Percentiles rank a stretch among this genome's conserved stretches.
phyloP scores from a whole-genome alignment of 1,140 invertebrate genomes.

The Aphaenogaster rudis region DNA sequence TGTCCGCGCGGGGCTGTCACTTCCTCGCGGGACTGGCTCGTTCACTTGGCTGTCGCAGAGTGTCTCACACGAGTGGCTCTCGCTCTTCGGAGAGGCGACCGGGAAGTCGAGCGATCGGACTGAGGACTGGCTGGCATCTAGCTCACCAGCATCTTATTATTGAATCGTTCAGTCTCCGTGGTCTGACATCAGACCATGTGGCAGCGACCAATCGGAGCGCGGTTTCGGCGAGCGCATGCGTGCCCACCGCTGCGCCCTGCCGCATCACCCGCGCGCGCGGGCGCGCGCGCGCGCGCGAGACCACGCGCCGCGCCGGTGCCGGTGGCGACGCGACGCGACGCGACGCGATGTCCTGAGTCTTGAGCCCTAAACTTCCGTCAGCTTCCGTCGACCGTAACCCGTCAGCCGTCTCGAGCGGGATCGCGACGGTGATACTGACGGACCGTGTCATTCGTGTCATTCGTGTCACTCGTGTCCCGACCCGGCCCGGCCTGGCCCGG shows the following conservation, averaged over 20 bases:
- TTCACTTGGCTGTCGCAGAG: background rate
- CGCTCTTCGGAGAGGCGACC: background rate
- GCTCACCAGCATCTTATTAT: constrained; percentile 84
- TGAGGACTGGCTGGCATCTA: constrained; percentile 83
- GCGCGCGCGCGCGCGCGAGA: background rate
- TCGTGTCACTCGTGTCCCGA: no score
- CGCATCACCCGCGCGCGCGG: background rate
- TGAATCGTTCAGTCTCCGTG: constrained; percentile 85
- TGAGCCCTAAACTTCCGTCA: no score
- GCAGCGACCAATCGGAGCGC: constrained; percentile 80
- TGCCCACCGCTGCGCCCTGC: constrained; percentile 39
- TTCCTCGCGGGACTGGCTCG: constrained; percentile 4
- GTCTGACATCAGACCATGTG: constrained; percentile 87
- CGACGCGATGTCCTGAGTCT: background rate
- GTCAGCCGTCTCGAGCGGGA: background rate
- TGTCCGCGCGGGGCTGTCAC: background rate
- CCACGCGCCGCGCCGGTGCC: no score
- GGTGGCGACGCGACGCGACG: background rate
- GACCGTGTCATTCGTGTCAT: no score
- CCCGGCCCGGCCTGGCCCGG: no score
- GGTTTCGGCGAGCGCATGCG: constrained; percentile 79
- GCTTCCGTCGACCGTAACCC: no score
- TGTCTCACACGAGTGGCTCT: constrained; percentile 13
- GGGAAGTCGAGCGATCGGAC: constrained; percentile 72
- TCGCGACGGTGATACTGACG: background rate